Base-by-base conservation (phyloP, 2,113 vertebrate genomes). In the Poeciliopsis turrubarensis region DNA sequence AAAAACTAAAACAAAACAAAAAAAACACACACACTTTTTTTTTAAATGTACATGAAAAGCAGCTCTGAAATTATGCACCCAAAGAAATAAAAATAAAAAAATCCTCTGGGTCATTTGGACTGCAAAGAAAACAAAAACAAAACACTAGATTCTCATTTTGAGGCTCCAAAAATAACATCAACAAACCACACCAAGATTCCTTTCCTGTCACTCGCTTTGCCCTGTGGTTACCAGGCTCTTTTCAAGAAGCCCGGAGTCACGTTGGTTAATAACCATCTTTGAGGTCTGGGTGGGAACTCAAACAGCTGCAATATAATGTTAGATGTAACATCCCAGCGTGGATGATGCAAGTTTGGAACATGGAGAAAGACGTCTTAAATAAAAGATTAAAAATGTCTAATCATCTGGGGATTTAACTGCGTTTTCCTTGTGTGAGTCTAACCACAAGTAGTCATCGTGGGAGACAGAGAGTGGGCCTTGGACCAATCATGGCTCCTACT, bases 161-260 rank as follows among this genome's bases (percentile, higher is more conserved):
- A 60, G 10, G 69, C 51, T 80, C 83, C 81, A 89, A 81, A 89
- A 87, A 87, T 81, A 87, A 80, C 64, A 73, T 73, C 31, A 76
- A 41, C 72, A 75, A 85, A 81, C 81, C 84, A 80, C 73, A 87
- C 73, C 31, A 72, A 73, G 67, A 86, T 84, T 71, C 60, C 68
- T 77, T 89, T 79, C 72, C 81, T 89, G 85, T 85, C 69, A 75
- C 82, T 87, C 68, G 72, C 78, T 82, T 22, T 86, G 80, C 77
- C 80, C 75, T 87, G 79, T 80, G 86, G 81, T 88, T 81, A 78
- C 70, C 72, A 68, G 73, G 68, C 66, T 57, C 32, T 81, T 84
- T 76, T 57, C 77, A 82, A 69, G 68, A 82, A 69, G 71, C 73
- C 75, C 37, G 39, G 57, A 77, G 80, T 82, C 76, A 83, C 65